Conservation (phyloP, 2,888 invertebrate species). For the Standfussiana lucernea region DNA sequence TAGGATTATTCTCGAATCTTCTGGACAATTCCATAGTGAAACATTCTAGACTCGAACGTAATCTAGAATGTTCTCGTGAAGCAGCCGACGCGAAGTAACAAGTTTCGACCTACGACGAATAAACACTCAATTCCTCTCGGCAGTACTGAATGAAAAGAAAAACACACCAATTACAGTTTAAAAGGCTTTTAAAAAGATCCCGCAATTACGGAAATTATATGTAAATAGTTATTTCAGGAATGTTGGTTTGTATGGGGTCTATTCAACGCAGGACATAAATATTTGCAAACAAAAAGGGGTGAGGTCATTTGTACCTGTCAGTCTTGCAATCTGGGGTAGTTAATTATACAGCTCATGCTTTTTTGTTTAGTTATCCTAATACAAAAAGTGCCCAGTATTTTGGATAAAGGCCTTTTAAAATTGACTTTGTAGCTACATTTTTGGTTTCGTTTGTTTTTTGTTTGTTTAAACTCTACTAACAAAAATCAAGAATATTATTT, state of each 20-base stretch:
- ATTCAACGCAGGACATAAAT: background rate
- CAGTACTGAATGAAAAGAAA: background rate
- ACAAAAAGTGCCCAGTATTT: background rate
- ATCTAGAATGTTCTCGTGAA: too few relatives aligned
- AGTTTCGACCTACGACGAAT: background rate
- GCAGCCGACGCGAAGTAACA: too few relatives aligned
- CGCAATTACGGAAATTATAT: conserved; percentile 1
- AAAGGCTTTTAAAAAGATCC: background rate
- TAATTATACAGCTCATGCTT: conserved; percentile 24
- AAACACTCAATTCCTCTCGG: background rate
- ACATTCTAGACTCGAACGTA: too few relatives aligned
- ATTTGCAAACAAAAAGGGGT: conserved; percentile 19
- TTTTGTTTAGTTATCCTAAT: background rate
- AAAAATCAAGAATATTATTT: too few relatives aligned
- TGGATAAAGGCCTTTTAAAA: too few relatives aligned
- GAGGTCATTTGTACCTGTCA: conserved; percentile 35
- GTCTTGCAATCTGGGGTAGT: conserved; percentile 13
- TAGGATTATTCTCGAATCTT: too few relatives aligned
- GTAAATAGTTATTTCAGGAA: conserved; percentile 9
- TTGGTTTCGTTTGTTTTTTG: too few relatives aligned
- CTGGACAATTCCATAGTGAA: too few relatives aligned
- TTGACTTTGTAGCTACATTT: too few relatives aligned
- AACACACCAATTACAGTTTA: background rate
- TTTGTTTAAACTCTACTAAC: too few relatives aligned
- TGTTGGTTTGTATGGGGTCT: background rate